These are phyloP conservation scores for Trididemnum miniatum DNA, from an alignment of 23 tunicate genomes.

Conservation along the genomic window DNA sequence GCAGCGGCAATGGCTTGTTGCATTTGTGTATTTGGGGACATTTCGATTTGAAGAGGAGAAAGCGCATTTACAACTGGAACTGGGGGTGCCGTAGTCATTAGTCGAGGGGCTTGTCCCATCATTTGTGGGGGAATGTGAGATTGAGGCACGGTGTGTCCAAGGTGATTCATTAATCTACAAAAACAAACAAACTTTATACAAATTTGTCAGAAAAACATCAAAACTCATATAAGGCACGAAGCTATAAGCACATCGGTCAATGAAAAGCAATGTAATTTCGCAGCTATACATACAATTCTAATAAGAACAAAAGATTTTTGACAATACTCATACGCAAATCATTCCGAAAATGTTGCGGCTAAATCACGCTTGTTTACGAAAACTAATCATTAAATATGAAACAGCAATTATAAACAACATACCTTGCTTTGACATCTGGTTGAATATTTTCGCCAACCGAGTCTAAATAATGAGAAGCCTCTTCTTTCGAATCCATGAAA, in stretches of 20 bases:
- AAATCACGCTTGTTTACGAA: too few species aligned
- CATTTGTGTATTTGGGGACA: constrained; percentile 71
- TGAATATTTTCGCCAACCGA: constrained; percentile 48
- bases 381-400: too few species aligned
- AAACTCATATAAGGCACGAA: too few species aligned
- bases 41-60: constrained; percentile 64
- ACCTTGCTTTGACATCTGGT: constrained; percentile 78
- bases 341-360: too few species aligned
- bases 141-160: constrained; percentile 58
- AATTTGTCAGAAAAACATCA: too few species aligned
- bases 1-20: constrained; percentile 84
- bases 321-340: too few species aligned
- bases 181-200: too few species aligned
- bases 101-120: constrained; percentile 44
- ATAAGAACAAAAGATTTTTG: too few species aligned
- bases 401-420: too few species aligned
- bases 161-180: constrained; percentile 72
- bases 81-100: constrained; percentile 64
- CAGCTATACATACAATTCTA: too few species aligned
- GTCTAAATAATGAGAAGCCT: constrained; percentile 66
- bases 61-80: constrained; percentile 49
- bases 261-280: too few species aligned
- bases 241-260: too few species aligned
- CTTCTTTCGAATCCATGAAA: constrained; percentile 70
- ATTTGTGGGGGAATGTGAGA: constrained; percentile 36